Evolutionary conservation across 2,797 vertebrate species (phyloP).

Genomic region (Propithecus deckenii): DNA sequence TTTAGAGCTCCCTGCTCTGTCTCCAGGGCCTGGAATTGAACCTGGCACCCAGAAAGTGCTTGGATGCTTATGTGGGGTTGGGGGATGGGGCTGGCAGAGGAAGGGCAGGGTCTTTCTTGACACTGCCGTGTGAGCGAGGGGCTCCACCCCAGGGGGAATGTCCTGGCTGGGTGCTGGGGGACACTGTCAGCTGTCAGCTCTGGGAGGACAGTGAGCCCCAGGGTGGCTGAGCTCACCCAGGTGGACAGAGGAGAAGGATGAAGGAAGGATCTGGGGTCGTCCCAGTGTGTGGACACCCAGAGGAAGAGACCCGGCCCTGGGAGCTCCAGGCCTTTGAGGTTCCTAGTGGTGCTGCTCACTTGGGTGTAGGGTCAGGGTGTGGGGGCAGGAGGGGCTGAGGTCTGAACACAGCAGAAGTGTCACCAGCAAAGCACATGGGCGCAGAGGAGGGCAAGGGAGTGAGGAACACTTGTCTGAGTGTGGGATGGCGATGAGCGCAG

Average conservation of each 20-base stretch:
- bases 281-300: background rate
- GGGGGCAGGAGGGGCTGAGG: too few species aligned
- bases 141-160: background rate
- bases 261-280: background rate
- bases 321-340: background rate
- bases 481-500: background rate
- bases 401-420: background rate
- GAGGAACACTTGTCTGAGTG: background rate
- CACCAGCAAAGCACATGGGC: too few species aligned
- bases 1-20: background rate
- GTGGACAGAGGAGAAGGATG: background rate
- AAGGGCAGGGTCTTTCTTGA: background rate
- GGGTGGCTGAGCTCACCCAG: background rate
- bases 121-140: background rate
- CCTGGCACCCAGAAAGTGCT: background rate
- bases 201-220: background rate
- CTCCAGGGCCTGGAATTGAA: too few species aligned
- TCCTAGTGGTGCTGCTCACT: background rate
- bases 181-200: too few species aligned
- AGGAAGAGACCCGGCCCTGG: background rate
- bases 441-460: background rate
- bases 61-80: background rate
- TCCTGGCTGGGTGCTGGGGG: accelerated
- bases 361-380: accelerated
- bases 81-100: background rate